Conservation (phyloP, 2,113 vertebrate species). For the western clawed frog (Xenopus tropicalis) region UCB_Xtro_10.0 CM004447.2:76837001-76837500, state of each 20-base stretch:
- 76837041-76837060: constrained; percentile 62
- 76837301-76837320: background rate
- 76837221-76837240: constrained; percentile 8
- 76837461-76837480: too few species aligned
- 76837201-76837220: constrained; percentile 55
- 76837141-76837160: constrained; percentile 57
- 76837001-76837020: constrained; percentile 73
- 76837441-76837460: too few species aligned
- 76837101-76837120: constrained; percentile 39
- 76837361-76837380: background rate
- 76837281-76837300: background rate
- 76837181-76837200: constrained; percentile 55
- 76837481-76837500: too few species aligned
- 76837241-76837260: too few species aligned
- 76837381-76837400: too few species aligned
- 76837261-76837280: background rate
- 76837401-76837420: too few species aligned
- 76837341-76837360: background rate
- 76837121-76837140: constrained; percentile 55
- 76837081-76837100: constrained; percentile 18
- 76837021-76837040: constrained; percentile 56
- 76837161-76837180: constrained; percentile 48
- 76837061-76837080: constrained; percentile 63
- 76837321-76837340: background rate
- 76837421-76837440: too few species aligned